Evolutionary conservation across 37 sponge, comb jelly and placozoan genomes (phyloP).

Genomic region (Spongilla lacustris): DNA sequence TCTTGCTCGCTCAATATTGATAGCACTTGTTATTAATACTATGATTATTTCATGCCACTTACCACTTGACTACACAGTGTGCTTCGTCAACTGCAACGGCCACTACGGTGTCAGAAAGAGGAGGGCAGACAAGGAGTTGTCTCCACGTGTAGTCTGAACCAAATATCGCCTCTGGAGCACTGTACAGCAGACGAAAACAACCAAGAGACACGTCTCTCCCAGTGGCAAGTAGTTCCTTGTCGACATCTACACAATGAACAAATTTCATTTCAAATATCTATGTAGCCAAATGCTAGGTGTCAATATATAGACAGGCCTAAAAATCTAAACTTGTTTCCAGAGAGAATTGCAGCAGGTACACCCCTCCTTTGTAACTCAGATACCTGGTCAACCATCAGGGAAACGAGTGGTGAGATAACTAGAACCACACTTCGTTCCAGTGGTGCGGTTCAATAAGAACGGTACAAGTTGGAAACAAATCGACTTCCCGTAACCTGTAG

Average conservation of each 20-base stretch:
- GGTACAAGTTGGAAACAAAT: slow-evolving; percentile 35
- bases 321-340: background rate
- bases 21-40: too few relatives aligned
- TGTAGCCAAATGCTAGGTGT: background rate
- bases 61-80: slow-evolving; percentile 53
- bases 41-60: background rate
- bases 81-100: slow-evolving; percentile 47
- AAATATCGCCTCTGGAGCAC: slow-evolving; percentile 34
- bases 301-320: background rate
- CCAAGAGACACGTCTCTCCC: background rate
- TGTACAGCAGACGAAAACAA: slow-evolving; percentile 14
- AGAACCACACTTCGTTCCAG: slow-evolving; percentile 4
- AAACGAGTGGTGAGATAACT: slow-evolving; percentile 22
- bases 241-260: slow-evolving; percentile 4
- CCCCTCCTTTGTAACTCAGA: background rate
- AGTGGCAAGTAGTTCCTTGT: slow-evolving; percentile 4
- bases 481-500: slow-evolving; percentile 44
- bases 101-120: slow-evolving; percentile 12
- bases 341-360: slow-evolving; percentile 18
- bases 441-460: background rate
- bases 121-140: slow-evolving; percentile 8
- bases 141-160: slow-evolving; percentile 4
- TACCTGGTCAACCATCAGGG: slow-evolving; percentile 36
- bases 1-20: slow-evolving; percentile 6
- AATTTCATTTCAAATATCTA: too few relatives aligned